Conservation (phyloP, 2,113 vertebrate species). For the Erythrolamprus reginae region DNA sequence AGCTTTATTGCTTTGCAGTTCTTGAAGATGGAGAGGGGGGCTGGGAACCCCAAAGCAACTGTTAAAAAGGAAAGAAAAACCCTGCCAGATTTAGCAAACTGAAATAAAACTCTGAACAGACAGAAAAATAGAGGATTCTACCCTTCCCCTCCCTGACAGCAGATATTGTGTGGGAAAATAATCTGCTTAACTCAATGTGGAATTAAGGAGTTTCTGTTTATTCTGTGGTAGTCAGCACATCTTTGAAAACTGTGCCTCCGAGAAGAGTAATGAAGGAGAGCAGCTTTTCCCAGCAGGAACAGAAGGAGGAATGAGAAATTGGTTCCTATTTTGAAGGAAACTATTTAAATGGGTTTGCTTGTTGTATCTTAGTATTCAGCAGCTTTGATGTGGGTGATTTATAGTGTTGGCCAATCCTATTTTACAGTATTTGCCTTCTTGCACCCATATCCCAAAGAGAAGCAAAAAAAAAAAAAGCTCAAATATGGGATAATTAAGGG, state of each 20-base stretch:
- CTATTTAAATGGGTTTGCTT: neutral
- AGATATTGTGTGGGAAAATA: conserved; percentile 30
- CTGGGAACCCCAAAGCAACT: conserved; percentile 25
- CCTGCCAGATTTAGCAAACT: conserved; percentile 42
- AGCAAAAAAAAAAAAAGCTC: neutral
- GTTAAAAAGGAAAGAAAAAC: conserved; percentile 50
- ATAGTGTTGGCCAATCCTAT: neutral
- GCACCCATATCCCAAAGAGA: neutral
- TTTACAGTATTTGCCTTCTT: neutral
- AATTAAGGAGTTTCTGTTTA: conserved; percentile 24
- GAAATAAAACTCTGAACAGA: conserved; percentile 44
- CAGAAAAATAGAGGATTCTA: neutral
- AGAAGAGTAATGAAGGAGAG: neutral
- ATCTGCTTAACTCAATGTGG: conserved; percentile 17
- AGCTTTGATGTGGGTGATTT: neutral
- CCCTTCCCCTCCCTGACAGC: neutral
- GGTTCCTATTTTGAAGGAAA: neutral
- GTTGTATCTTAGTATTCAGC: neutral
- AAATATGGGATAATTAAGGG: neutral
- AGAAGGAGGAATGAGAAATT: neutral
- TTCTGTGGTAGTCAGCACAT: conserved; percentile 25
- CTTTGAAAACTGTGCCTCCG: neutral
- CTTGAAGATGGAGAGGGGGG: conserved; percentile 33
- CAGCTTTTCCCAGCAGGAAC: neutral
- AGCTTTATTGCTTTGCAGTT: conserved; percentile 49